These are phyloP conservation scores for Zaprionus vittiger DNA, from an alignment of 1,140 invertebrate species.

Conservation along the genomic window DNA sequence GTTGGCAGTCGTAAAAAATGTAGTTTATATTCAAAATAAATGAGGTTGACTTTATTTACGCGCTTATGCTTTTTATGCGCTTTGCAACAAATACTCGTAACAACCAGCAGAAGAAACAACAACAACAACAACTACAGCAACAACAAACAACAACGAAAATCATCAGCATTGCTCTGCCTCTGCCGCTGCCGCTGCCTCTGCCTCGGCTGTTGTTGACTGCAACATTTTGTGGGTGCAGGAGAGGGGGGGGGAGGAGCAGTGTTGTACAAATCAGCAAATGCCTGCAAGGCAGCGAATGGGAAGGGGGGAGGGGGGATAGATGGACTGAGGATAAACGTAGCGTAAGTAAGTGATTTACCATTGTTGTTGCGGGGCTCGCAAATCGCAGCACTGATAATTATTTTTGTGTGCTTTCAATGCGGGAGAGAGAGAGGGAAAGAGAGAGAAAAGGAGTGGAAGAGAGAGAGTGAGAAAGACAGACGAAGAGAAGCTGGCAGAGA, in stretches of 20 bases:
- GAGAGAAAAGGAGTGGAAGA: not conserved
- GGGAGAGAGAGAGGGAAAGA: slow-evolving; percentile 4
- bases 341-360: slow-evolving; percentile 67
- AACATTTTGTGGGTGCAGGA: not conserved
- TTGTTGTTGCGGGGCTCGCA: slow-evolving; percentile 40
- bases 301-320: not conserved
- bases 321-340: slow-evolving; percentile 46
- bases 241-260: not conserved
- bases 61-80: slow-evolving; percentile 82
- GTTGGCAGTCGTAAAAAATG: slow-evolving; percentile 79
- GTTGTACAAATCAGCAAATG: slow-evolving; percentile 62
- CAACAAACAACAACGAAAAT: slow-evolving; percentile 37
- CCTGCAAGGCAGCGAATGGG: slow-evolving; percentile 29
- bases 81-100: slow-evolving; percentile 61
- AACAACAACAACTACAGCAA: slow-evolving; percentile 6
- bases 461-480: not conserved
- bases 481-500: too few relatives aligned
- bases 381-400: slow-evolving; percentile 73
- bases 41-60: slow-evolving; percentile 82
- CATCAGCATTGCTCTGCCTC: slow-evolving; percentile 31
- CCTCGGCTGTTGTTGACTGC: not conserved
- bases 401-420: slow-evolving; percentile 62
- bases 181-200: not conserved
- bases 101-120: slow-evolving; percentile 31
- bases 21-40: slow-evolving; percentile 83